A percentile compares a stretch with the other conserved stretches of the same genome.
These are phyloP conservation scores for Melanogrammus aeglefinus DNA, from an alignment of 2,797 vertebrate species.

Conservation along the genomic window DNA sequence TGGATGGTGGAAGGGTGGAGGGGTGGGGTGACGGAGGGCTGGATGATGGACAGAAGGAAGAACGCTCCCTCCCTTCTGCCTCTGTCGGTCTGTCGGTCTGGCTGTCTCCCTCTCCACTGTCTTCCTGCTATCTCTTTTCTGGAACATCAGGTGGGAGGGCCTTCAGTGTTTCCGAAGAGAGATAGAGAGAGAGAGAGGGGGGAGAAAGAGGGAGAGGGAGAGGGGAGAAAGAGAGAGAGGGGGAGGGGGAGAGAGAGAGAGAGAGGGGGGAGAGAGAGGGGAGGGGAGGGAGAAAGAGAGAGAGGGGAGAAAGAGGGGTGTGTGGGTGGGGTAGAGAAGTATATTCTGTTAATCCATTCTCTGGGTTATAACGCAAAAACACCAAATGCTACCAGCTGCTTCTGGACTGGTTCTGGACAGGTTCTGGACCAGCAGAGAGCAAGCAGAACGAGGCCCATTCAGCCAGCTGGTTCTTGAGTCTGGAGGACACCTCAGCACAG, in stretches of 20 bases:
- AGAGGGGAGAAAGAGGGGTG: neutral
- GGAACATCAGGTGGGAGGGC: too few species aligned
- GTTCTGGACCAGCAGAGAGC: neutral
- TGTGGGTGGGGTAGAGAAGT: neutral
- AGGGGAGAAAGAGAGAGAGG: too few species aligned
- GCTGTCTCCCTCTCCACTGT: too few species aligned
- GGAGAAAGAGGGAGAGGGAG: too few species aligned
- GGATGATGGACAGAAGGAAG: neutral
- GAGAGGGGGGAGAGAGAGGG: neutral
- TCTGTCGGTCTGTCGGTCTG: too few species aligned
- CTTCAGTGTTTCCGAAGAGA: neutral
- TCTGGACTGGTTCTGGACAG: neutral
- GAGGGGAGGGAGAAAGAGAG: too few species aligned
- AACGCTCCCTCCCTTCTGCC: too few species aligned
- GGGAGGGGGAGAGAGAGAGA: neutral
- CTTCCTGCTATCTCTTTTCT: too few species aligned
- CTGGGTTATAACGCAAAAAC: too few species aligned
- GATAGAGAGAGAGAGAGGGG: neutral
- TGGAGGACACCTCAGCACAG: neutral
- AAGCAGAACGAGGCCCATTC: neutral
- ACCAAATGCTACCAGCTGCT: neutral
- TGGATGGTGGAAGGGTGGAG: constrained; percentile 11
- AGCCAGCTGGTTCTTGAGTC: neutral
- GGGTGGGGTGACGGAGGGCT: neutral
- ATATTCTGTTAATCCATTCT: neutral